Evolutionary conservation across 2,113 vertebrate genomes (phyloP).

Genomic region (Petromus typicus): DNA sequence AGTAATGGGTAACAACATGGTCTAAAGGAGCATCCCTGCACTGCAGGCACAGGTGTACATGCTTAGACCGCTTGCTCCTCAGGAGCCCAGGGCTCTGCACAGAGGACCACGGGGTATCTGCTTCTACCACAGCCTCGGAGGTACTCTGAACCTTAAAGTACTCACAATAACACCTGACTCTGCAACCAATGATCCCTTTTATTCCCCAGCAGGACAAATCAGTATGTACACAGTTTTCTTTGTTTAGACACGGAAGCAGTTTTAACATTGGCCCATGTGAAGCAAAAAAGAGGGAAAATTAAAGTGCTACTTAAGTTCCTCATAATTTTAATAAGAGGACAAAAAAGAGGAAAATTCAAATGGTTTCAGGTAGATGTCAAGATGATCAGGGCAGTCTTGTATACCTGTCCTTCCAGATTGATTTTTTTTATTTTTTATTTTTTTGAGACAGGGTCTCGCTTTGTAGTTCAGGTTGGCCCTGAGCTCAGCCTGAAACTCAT

Average conservation of each 20-base stretch:
- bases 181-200: slow-evolving; percentile 87
- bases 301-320: slow-evolving; percentile 28
- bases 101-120: slow-evolving; percentile 69
- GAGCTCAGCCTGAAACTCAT: too few relatives aligned
- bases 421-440: too few relatives aligned
- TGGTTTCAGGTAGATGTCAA: not conserved
- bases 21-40: slow-evolving; percentile 83
- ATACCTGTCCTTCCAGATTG: not conserved
- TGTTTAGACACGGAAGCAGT: slow-evolving; percentile 88
- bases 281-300: too few relatives aligned
- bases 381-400: not conserved
- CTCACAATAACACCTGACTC: slow-evolving; percentile 83
- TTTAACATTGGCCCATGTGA: slow-evolving; percentile 82
- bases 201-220: slow-evolving; percentile 84
- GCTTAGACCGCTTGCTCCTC: slow-evolving; percentile 73
- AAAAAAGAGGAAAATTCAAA: not conserved
- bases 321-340: slow-evolving; percentile 50
- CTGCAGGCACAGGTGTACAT: slow-evolving; percentile 84
- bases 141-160: slow-evolving; percentile 81
- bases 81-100: slow-evolving; percentile 80
- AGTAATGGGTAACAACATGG: slow-evolving; percentile 86
- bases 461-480: too few relatives aligned
- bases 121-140: slow-evolving; percentile 74
- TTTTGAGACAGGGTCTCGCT: too few relatives aligned
- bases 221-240: slow-evolving; percentile 87